Conservation (phyloP, 2,113 vertebrate genomes). For the Gnathonemus echidnorhynchus region DNA sequence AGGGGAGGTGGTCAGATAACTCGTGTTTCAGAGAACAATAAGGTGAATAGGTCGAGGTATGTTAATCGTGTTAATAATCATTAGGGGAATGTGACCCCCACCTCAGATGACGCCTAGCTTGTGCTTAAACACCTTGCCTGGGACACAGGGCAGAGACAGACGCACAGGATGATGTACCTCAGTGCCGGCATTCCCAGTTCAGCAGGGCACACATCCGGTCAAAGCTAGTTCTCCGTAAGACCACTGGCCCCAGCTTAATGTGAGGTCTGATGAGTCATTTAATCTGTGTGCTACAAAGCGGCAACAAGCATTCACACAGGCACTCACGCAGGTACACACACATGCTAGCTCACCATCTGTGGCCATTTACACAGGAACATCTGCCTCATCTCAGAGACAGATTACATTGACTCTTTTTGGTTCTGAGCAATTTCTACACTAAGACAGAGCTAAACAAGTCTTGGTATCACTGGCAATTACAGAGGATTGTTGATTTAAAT, state of each 20-base stretch:
- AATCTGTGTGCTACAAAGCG: conserved; percentile 35
- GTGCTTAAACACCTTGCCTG: conserved; percentile 3
- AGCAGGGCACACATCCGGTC: conserved; percentile 32
- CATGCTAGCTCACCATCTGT: neutral
- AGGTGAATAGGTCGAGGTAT: neutral
- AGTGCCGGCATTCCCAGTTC: neutral
- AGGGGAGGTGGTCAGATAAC: neutral
- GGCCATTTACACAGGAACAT: neutral
- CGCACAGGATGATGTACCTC: neutral
- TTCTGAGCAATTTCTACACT: neutral
- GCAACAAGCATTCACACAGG: neutral
- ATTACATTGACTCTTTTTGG: neutral
- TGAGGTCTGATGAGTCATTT: conserved; percentile 42
- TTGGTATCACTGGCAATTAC: neutral
- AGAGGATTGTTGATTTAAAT: too few relatives aligned
- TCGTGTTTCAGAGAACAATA: neutral
- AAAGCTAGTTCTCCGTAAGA: conserved; percentile 44
- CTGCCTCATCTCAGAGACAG: neutral
- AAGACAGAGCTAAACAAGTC: neutral
- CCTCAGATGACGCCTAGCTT: neutral
- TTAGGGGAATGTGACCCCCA: neutral
- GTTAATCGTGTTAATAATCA: neutral
- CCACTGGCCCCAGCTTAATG: conserved; percentile 30
- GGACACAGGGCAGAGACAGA: neutral
- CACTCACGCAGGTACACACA: neutral